Conservation (phyloP, 2,888 invertebrate species). For the Criorhina ranunculi region DNA sequence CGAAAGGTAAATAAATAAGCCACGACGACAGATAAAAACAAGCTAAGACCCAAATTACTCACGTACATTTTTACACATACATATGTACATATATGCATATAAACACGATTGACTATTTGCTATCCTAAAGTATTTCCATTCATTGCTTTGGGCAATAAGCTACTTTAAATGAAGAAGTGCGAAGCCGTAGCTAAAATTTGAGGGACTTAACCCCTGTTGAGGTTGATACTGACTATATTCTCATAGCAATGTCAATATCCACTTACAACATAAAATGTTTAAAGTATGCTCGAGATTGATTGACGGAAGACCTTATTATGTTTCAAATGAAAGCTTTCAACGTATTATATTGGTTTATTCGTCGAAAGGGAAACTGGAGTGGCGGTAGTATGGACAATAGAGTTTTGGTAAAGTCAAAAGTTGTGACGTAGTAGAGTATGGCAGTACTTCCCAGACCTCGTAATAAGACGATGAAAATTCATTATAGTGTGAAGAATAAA, state of each 20-base stretch:
- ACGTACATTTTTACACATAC: neutral
- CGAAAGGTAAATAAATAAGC: too few relatives aligned
- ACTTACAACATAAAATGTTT: neutral
- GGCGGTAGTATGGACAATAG: too few relatives aligned
- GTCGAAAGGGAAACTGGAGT: neutral
- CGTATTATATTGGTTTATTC: neutral
- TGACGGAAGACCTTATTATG: neutral
- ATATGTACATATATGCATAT: neutral
- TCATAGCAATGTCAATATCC: neutral
- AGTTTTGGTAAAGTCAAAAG: too few relatives aligned
- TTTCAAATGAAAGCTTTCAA: neutral
- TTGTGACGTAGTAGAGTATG: too few relatives aligned
- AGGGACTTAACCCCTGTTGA: neutral
- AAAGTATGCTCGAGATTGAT: neutral
- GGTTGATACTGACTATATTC: constrained; percentile 8
- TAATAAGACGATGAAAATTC: too few relatives aligned
- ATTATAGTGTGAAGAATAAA: too few relatives aligned
- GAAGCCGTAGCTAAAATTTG: neutral
- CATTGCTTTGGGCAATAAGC: neutral
- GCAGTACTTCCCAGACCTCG: too few relatives aligned
- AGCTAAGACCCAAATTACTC: too few relatives aligned
- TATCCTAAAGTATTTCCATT: constrained; percentile 11
- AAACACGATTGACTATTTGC: constrained; percentile 5
- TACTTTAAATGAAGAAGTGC: constrained; percentile 19
- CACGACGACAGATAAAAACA: too few relatives aligned